Percentiles rank a stretch among this genome's conserved stretches.
phyloP scores from a whole-genome alignment of 1,140 invertebrate genomes.

The Papilio polytes region DNA sequence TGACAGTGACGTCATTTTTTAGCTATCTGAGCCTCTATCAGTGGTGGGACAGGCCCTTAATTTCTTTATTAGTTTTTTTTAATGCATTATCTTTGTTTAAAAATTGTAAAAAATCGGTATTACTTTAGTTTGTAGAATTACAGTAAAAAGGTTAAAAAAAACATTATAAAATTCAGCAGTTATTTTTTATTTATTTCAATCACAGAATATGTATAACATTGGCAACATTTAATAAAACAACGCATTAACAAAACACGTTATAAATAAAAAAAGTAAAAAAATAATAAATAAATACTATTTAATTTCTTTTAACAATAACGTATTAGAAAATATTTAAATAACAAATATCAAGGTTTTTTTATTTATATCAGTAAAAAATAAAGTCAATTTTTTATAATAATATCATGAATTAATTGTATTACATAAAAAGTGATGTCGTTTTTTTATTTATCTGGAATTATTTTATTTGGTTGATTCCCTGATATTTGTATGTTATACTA shows the following conservation, averaged over 20 bases:
- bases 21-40: no score
- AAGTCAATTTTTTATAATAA: no score
- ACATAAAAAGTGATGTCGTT: background rate
- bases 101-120: no score
- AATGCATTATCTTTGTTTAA: no score
- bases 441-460: background rate
- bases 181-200: constrained; percentile 5
- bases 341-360: background rate
- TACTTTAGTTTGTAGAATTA: background rate
- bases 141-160: background rate
- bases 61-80: no score
- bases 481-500: background rate
- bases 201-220: constrained; percentile 22
- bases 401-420: background rate
- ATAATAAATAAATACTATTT: background rate
- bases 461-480: background rate
- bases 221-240: constrained; percentile 22
- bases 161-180: background rate
- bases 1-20: no score
- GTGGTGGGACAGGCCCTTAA: no score
- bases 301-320: background rate
- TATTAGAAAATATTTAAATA: background rate
- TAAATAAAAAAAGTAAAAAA: constrained; percentile 1
- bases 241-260: constrained; percentile 4
- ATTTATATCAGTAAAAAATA: background rate